These are phyloP conservation scores for Cataglyphis albicans DNA, from an alignment of 2,888 invertebrate species.

Conservation along the genomic window DNA sequence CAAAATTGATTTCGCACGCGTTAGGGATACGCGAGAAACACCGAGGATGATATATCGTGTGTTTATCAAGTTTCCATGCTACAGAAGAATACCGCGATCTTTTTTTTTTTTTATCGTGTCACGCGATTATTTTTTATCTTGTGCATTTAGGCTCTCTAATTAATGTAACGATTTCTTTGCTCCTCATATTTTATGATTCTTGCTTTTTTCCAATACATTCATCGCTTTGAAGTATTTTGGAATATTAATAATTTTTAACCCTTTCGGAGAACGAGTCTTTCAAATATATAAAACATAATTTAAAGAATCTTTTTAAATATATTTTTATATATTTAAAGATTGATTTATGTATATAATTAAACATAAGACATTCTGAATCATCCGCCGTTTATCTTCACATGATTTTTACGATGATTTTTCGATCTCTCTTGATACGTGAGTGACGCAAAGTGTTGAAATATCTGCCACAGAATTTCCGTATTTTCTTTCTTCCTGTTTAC, in stretches of 20 bases:
- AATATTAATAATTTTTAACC: neutral
- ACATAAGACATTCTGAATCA: neutral
- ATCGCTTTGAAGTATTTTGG: neutral
- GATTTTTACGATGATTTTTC: neutral
- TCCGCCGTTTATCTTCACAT: neutral
- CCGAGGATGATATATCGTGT: slow-evolving; percentile 38
- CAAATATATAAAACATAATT: neutral
- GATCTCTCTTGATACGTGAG: neutral
- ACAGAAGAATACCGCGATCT: neutral
- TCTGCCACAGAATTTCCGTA: neutral
- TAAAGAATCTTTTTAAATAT: neutral
- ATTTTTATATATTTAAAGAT: neutral
- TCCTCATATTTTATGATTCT: slow-evolving; percentile 10
- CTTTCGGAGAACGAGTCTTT: neutral
- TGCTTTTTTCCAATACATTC: slow-evolving; percentile 2
- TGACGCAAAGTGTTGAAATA: slow-evolving; percentile 10
- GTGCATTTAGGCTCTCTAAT: slow-evolving; percentile 29
- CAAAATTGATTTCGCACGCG: slow-evolving; percentile 58
- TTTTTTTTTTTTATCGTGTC: slow-evolving; percentile 24
- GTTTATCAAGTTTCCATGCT: slow-evolving; percentile 33
- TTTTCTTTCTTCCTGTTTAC: slow-evolving; percentile 47
- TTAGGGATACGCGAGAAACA: slow-evolving; percentile 50
- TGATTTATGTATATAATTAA: neutral
- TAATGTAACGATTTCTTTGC: slow-evolving; percentile 26
- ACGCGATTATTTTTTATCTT: slow-evolving; percentile 39